Conservation (phyloP, 2,113 vertebrate genomes). For the Helogale parvula region DNA sequence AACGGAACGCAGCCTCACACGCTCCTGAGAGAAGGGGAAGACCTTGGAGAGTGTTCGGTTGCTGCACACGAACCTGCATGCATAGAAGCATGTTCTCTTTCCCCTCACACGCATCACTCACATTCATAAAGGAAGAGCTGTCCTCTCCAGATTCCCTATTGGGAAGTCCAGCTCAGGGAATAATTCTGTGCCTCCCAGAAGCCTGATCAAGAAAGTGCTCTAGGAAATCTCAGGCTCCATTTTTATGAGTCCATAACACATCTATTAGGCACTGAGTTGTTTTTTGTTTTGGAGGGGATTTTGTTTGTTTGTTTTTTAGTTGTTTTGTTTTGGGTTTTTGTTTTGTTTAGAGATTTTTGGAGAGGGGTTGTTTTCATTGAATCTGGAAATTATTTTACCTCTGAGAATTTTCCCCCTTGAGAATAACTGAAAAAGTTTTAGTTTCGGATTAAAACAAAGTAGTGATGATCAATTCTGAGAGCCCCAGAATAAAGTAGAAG, state of each 20-base stretch:
- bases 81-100: too few species aligned
- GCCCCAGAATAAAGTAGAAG: background rate
- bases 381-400: conserved; percentile 39
- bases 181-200: background rate
- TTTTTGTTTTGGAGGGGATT: background rate
- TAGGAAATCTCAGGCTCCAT: background rate
- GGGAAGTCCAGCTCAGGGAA: background rate
- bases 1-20: too few species aligned
- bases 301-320: background rate
- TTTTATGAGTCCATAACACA: background rate
- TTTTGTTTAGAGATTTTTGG: background rate
- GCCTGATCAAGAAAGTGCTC: background rate
- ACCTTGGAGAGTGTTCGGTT: too few species aligned
- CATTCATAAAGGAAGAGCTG: background rate
- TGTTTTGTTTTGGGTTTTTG: too few species aligned
- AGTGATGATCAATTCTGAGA: background rate
- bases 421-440: background rate
- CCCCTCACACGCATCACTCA: background rate
- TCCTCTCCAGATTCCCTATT: background rate
- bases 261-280: background rate
- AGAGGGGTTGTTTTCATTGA: background rate
- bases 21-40: background rate
- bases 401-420: background rate
- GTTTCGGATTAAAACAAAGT: conserved; percentile 10
- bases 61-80: background rate